phyloP scores from a whole-genome alignment of 2,888 invertebrate genomes.

The Ectemnius cavifrons region DNA sequence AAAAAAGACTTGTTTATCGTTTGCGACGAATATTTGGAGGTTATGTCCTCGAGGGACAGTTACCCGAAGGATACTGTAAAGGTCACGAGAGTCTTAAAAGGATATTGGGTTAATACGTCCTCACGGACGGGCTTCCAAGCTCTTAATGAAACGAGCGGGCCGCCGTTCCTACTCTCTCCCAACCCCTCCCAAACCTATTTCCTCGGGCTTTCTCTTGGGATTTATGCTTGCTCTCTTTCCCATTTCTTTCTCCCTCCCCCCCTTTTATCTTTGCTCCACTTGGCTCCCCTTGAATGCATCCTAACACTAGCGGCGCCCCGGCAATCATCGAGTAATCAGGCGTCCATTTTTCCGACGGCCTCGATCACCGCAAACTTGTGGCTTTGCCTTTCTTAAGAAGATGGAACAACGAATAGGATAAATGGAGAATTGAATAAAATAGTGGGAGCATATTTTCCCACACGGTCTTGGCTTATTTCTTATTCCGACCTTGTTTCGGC shows the following conservation, averaged over 20 bases:
- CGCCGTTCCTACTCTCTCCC: background rate
- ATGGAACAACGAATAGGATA: no score
- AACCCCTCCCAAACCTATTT: background rate
- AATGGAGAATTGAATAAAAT: no score
- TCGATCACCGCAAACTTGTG: no score
- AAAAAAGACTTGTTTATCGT: no score
- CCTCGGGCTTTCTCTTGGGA: background rate
- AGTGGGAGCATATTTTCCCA: no score
- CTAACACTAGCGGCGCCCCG: no score
- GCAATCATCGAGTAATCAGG: no score
- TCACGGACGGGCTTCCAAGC: conserved; percentile 36
- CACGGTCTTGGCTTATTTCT: background rate
- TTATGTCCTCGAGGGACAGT: conserved; percentile 42
- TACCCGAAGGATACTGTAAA: conserved; percentile 32
- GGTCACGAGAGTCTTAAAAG: conserved; percentile 31
- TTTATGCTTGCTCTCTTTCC: background rate
- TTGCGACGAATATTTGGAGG: background rate
- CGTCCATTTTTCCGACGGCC: no score
- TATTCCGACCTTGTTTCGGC: background rate
- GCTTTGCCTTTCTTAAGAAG: no score
- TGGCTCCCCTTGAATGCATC: no score
- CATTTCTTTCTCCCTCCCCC: background rate
- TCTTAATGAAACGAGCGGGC: conserved; percentile 10
- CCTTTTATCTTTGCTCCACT: background rate
- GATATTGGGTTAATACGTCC: conserved; percentile 36